Evolutionary conservation across 2,797 vertebrate genomes (phyloP), one percentile per base, ranked within the genome.

Genomic region (Xerus rutilus): DNA sequence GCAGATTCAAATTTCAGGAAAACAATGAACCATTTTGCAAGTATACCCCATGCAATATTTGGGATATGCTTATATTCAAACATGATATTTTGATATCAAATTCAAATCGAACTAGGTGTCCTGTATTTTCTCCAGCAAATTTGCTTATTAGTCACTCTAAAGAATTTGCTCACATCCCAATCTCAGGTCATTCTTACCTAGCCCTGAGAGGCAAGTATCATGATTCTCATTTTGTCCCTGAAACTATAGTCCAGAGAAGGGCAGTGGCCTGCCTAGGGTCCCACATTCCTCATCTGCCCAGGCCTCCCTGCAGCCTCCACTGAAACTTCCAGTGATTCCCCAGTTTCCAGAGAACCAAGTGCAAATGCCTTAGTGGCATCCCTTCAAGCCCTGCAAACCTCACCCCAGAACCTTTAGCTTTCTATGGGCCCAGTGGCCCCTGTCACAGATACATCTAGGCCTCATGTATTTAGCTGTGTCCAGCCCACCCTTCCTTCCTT

Each of bases 1-100:
- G 65, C 87, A 93, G 43, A 69, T 77, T n/a, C 47, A n/a, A 78
- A 74, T 88, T 82, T 89, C 49, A 73, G 67, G 89, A 93, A 93
- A 91, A 69, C 3, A 72, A 59, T 7, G 28, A 70, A 83, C 28
- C 13, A 0, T 76, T 62, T 49, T 95, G 67, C 23, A 91, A 83
- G 35, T 52, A n/a, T 28, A 54, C 35, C 52, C 67, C n/a, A n/a
- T 35, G 45, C 13, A 18, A 35, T 74, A 57, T 18, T 8, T n/a
- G 18, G 77, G 32, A 9, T 54, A 65, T 45, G 12, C 14, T 74
- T 70, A 45, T 2, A 84, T 18, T 43, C 49, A 97, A 59, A n/a
- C 43, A 49, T 1, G 49, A 49, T 77, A 39, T 45, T 35, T 70
- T 32, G 12, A 62, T n/a, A 79, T 73, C 62, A 91, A 96, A 82